Evolutionary conservation across 1,140 invertebrate species (phyloP).

Genomic region (Sesamia nonagrioides): DNA sequence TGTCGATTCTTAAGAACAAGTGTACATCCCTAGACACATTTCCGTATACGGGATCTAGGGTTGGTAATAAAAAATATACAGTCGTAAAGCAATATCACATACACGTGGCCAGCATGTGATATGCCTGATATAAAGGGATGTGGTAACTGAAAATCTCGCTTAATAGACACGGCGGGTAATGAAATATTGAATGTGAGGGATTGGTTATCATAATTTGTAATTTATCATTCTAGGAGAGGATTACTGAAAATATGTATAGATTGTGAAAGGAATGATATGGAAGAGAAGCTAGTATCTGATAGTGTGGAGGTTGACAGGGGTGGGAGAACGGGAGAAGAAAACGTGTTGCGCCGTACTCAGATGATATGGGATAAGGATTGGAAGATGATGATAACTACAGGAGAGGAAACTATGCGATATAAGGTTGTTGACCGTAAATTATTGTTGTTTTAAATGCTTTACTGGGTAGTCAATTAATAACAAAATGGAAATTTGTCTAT

Average conservation of each 20-base stretch:
- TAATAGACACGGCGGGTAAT: background rate
- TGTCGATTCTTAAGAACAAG: background rate
- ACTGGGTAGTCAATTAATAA: too few relatives aligned
- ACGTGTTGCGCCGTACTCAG: too few relatives aligned
- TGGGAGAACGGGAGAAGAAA: too few relatives aligned
- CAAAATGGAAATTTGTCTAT: too few relatives aligned
- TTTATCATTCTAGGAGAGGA: background rate
- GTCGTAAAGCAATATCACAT: conserved; percentile 48
- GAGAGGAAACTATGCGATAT: too few relatives aligned
- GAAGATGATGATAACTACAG: too few relatives aligned
- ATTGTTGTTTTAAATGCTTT: too few relatives aligned
- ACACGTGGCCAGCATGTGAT: conserved; percentile 46
- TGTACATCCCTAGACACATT: background rate
- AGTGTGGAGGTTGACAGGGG: too few relatives aligned
- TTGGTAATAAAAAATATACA: conserved; percentile 50
- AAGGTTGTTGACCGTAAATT: too few relatives aligned
- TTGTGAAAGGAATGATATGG: too few relatives aligned
- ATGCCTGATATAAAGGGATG: background rate
- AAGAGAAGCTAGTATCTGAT: too few relatives aligned
- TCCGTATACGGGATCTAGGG: conserved; percentile 17
- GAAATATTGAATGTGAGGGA: conserved; percentile 20
- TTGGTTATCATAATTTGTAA: background rate
- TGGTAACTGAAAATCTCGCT: conserved; percentile 34
- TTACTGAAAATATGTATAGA: background rate
- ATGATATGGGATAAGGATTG: too few relatives aligned